Base-by-base conservation (phyloP, 2,797 vertebrate species). In the Gallinago nigripennis region DNA sequence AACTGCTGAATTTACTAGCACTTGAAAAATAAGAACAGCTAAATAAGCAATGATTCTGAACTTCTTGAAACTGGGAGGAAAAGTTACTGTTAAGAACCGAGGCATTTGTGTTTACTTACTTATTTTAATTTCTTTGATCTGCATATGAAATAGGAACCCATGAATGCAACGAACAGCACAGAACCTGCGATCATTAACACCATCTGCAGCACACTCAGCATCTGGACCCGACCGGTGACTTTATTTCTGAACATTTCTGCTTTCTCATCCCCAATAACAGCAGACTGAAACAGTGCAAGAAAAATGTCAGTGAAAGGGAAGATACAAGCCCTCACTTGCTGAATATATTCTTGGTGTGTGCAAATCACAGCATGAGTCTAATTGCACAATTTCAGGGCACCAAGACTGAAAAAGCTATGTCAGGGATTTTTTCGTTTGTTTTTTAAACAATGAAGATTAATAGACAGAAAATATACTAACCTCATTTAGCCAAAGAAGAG, bases 401-500 rank as follows among this genome's bases (percentile, higher is more conserved):
- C 2, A 50, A 31, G 48, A 53, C 23, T 57, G n/a, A 69, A 81
- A 77, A 86, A 9, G 5, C 5, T 43, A 18, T 16, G 13, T 28
- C 8, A 4, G 24, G 8, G 0, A 33, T 33, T 28, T 0, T 27
- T 46, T 35, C 24, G 3, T 23, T 46, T 2, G 13, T 15, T 54
- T 91, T 82, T 51, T 33, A 35, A 90, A 53, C 14, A 83, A 11
- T 63, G 23, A 90, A 50, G 25, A 61, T 72, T 91, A 75, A 86
- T 28, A 82, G 33, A 54, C 8, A 77, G 51, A 92, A 92, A 86
- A 78, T 21, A 90, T 86, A 97, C 98, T 97, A 88, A 99, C 99
- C 99, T 99, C 99, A 91, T 99, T 99, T 85, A 99, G 96, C 99
- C 99, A 99, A 92, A 98, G 89, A 75, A 99, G 0, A 80, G 99